Conservation (phyloP, 2,113 vertebrate genomes). For the Pluvianellus socialis region DNA sequence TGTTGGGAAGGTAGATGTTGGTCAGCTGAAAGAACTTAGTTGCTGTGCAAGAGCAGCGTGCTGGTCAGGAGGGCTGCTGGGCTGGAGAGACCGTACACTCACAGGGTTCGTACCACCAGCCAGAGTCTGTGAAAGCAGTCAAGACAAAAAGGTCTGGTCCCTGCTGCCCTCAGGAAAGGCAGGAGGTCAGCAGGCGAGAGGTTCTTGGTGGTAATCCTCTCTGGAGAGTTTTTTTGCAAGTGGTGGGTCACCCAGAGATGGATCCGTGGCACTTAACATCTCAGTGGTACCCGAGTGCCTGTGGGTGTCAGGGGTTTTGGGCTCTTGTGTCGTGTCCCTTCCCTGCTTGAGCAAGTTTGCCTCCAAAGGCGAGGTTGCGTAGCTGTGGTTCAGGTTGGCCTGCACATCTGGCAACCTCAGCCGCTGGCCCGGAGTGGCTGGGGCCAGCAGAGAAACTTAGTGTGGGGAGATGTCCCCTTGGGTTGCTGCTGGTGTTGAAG, state of each 20-base stretch:
- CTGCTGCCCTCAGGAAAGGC: neutral
- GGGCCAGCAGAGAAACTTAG: neutral
- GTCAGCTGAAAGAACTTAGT: neutral
- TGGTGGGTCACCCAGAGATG: neutral
- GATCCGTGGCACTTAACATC: rapidly evolving
- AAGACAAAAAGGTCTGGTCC: neutral
- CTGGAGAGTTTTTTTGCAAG: too few species aligned
- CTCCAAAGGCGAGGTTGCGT: rapidly evolving
- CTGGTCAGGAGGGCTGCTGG: neutral
- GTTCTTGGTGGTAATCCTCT: neutral
- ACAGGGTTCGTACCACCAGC: rapidly evolving
- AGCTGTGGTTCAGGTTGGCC: neutral
- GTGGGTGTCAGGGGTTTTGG: rapidly evolving
- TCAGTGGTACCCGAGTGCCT: neutral
- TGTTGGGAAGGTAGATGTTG: neutral
- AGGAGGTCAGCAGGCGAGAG: neutral
- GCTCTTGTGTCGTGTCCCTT: neutral
- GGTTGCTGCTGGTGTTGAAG: neutral
- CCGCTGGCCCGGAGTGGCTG: neutral
- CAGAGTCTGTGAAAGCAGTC: neutral
- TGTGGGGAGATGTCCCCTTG: neutral
- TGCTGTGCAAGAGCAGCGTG: neutral
- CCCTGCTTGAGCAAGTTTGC: neutral
- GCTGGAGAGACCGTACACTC: neutral
- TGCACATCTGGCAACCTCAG: neutral